These are phyloP conservation scores for Lithophane leautieri DNA, from an alignment of 2,888 invertebrate genomes.

Conservation along the genomic window DNA sequence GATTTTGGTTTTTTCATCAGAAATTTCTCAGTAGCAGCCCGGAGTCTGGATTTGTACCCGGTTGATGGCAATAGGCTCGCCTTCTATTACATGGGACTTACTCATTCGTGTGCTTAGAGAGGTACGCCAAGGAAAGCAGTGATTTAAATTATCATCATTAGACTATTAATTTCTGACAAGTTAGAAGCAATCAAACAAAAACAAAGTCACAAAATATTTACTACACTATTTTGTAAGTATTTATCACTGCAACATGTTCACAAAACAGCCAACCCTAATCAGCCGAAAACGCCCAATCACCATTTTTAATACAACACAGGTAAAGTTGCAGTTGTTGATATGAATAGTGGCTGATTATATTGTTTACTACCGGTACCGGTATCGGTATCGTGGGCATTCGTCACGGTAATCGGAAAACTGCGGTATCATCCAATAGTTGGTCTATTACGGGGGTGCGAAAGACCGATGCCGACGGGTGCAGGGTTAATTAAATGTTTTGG, in stretches of 20 bases:
- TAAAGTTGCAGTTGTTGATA: conserved; percentile 74
- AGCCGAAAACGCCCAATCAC: conserved; percentile 85
- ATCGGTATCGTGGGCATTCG: conserved; percentile 83
- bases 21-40: too few species aligned
- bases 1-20: too few species aligned
- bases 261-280: conserved; percentile 62
- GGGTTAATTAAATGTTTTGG: conserved; percentile 79
- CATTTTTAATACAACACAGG: conserved; percentile 85
- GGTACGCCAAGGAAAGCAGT: neutral
- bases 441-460: conserved; percentile 83
- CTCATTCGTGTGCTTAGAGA: too few species aligned
- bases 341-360: conserved; percentile 90
- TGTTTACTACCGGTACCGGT: conserved; percentile 81
- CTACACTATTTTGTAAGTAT: neutral
- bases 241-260: neutral
- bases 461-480: conserved; percentile 78
- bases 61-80: too few species aligned
- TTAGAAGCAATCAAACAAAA: too few species aligned
- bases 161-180: too few species aligned
- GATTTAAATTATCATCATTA: neutral
- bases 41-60: too few species aligned
- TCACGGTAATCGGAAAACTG: conserved; percentile 87
- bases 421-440: conserved; percentile 84
- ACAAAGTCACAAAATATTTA: neutral
- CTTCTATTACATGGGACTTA: too few species aligned